A percentile compares a stretch with the other conserved stretches of the same genome.
Conservation (phyloP, 1,140 invertebrate genomes). For the Akabosia matsudoensis region DNA sequence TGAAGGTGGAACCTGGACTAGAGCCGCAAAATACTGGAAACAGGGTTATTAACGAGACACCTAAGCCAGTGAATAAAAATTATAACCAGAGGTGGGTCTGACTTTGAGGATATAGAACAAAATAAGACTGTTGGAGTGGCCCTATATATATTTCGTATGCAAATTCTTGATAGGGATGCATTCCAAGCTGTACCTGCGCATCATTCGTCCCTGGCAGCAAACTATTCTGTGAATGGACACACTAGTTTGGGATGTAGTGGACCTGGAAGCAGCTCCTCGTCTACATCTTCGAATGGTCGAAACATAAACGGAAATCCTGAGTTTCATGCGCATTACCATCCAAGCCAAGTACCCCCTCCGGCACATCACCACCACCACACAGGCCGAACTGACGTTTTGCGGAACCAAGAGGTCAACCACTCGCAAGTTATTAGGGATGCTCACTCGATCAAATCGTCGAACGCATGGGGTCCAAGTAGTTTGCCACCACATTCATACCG, state of each 20-base stretch:
- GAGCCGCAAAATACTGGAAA: not conserved
- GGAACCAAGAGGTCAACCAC: constrained; percentile 37
- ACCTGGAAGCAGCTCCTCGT: not conserved
- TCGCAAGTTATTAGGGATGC: constrained; percentile 50
- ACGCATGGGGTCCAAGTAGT: constrained; percentile 28
- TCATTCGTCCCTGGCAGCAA: not conserved
- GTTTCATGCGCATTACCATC: constrained; percentile 34
- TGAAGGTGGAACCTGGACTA: constrained; percentile 51
- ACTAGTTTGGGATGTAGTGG: not conserved
- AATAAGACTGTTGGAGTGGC: too few species aligned
- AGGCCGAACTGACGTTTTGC: constrained; percentile 35
- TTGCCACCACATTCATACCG: constrained; percentile 45
- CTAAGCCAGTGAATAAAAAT: constrained; percentile 18
- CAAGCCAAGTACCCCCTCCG: constrained; percentile 43
- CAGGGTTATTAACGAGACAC: constrained; percentile 39
- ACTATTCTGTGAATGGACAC: constrained; percentile 8
- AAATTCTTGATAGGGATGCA: not conserved
- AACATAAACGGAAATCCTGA: constrained; percentile 24
- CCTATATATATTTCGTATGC: too few species aligned
- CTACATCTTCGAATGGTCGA: not conserved
- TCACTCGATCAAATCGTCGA: constrained; percentile 51
- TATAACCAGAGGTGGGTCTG: constrained; percentile 20
- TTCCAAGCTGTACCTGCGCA: constrained; percentile 5
- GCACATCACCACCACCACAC: constrained; percentile 43
- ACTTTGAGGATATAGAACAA: too few species aligned